Conservation (phyloP, 2,113 vertebrate genomes). For the Mirza zaza region DNA sequence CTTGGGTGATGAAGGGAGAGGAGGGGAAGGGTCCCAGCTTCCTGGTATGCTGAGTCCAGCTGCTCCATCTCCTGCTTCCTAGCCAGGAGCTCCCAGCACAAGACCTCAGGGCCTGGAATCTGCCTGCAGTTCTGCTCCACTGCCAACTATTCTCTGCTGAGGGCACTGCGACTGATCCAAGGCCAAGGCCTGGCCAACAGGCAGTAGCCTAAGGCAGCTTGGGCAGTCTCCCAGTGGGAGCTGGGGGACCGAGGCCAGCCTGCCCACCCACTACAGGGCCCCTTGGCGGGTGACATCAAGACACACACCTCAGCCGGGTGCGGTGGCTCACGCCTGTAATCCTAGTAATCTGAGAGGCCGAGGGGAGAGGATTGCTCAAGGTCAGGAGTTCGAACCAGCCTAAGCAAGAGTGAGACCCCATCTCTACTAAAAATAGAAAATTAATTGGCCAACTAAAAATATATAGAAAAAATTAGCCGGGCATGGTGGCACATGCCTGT, state of each 20-base stretch:
- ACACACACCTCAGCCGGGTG: too few relatives aligned
- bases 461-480: too few relatives aligned
- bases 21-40: not conserved
- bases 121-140: not conserved
- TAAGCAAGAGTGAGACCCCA: too few relatives aligned
- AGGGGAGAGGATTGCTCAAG: too few relatives aligned
- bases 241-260: not conserved
- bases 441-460: too few relatives aligned
- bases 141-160: not conserved
- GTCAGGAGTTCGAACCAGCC: too few relatives aligned
- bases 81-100: not conserved
- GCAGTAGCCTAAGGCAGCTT: not conserved
- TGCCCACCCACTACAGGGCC: not conserved
- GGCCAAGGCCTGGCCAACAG: not conserved
- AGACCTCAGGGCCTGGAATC: not conserved
- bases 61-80: not conserved
- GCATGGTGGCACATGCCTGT: too few relatives aligned
- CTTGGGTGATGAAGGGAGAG: not conserved
- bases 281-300: not conserved
- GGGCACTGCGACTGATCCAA: not conserved
- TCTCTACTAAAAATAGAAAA: too few relatives aligned
- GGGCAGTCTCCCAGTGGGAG: not conserved
- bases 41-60: not conserved
- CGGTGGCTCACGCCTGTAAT: too few relatives aligned
- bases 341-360: too few relatives aligned